Percentiles rank a stretch among this genome's conserved stretches.
These are phyloP conservation scores for Poeciliopsis prolifica DNA, from an alignment of 2,113 vertebrate species.

Conservation along the genomic window DNA sequence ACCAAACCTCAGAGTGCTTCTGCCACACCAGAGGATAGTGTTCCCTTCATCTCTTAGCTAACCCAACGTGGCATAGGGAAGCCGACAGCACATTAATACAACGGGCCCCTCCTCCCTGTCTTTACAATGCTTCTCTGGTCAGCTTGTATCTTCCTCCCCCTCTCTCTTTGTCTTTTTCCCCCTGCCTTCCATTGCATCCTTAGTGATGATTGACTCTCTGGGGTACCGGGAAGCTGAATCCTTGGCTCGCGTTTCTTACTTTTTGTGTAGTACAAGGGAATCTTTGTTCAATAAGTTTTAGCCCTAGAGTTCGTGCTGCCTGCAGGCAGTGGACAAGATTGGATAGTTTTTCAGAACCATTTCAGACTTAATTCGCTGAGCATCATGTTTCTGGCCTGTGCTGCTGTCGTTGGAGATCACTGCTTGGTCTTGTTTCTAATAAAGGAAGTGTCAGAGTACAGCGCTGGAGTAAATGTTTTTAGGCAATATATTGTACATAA, in stretches of 20 bases:
- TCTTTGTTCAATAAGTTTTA: conserved; percentile 75
- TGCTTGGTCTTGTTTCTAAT: conserved; percentile 39
- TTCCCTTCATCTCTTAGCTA: conserved; percentile 47
- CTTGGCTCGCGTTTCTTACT: conserved; percentile 74
- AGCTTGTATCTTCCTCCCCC: conserved; percentile 25
- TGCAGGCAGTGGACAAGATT: conserved; percentile 61
- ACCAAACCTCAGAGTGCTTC: conserved; percentile 60
- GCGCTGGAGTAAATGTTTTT: conserved; percentile 27
- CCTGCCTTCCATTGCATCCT: conserved; percentile 69
- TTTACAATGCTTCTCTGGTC: conserved; percentile 40
- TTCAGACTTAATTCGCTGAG: conserved; percentile 71
- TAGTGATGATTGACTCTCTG: conserved; percentile 77
- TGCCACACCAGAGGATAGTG: conserved; percentile 38
- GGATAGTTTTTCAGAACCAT: conserved; percentile 73
- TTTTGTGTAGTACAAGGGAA: conserved; percentile 75
- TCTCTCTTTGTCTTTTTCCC: conserved; percentile 38
- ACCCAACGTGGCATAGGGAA: conserved; percentile 54
- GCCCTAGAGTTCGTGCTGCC: conserved; percentile 63
- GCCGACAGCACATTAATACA: conserved; percentile 51
- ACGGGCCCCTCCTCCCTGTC: conserved; percentile 17
- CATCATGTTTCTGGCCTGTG: conserved; percentile 51
- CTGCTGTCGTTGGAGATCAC: conserved; percentile 38
- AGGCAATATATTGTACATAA: conserved; percentile 35
- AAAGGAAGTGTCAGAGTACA: conserved; percentile 24
- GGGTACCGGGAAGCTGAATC: conserved; percentile 71